Evolutionary conservation across 2,113 vertebrate genomes (phyloP), one percentile per base, ranked within the genome.

Genomic region (Engraulis encrasicolus): DNA sequence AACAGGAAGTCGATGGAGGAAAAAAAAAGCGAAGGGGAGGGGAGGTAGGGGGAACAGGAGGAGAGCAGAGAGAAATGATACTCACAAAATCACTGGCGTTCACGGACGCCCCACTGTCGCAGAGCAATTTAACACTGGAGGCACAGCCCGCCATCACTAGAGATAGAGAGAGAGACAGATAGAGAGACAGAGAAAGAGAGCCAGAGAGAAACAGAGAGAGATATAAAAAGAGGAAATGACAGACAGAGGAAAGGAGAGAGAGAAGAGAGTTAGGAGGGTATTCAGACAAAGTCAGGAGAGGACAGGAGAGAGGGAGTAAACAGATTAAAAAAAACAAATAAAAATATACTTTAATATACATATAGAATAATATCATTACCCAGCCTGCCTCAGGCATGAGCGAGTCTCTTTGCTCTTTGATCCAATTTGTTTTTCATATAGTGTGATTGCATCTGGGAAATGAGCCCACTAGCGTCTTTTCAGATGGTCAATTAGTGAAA

Each of bases 131-230:
- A 80, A 99, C 96, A 27, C 97, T 97, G 37, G 98, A 96, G 38
- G 96, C 85, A 85, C 98, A 99, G 89, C 97, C 97, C 0, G 97
- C 97, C 96, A 99, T 99, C 9, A 98, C 98, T 99, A 89, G 27
- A 87, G 82, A 83, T 89, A 45, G 19, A 78, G 34, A 52, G 5
- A 83, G 78, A 81, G 19, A 66, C 6, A 0, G 78, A 0, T 81
- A 52, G 61, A 31, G 37, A 40, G 3, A 45, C 7, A 78, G 34
- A 52, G 5, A 83, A 77, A 81, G 19, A 66, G 9, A 0, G 78
- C 0, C 81, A 52, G 61, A 31, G 37, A 40, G 3, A 45, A 45
- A 45, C 7, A 45, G 40, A 7, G 9, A 45, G 40, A 45, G 40
- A 45, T 3, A 45, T 3, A 7, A 45, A 45, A 7, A 45, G 40